Conservation (phyloP, 1,140 invertebrate genomes). For the Euura lappo region DNA sequence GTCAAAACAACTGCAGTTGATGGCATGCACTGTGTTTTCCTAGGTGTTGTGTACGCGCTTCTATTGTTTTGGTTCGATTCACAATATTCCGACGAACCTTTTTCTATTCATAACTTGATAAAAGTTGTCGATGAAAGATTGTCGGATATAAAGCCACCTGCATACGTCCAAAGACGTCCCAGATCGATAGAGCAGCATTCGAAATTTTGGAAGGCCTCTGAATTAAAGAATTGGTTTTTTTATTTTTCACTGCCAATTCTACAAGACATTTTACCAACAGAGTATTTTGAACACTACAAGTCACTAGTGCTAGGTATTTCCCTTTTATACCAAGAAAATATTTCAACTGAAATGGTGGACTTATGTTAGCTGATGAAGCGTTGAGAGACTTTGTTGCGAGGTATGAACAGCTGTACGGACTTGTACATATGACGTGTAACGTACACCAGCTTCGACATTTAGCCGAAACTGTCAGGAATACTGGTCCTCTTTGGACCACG, state of each 20-base stretch:
- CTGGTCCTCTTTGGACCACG: no score
- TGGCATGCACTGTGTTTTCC: slow-evolving; percentile 28
- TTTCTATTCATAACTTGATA: neutral
- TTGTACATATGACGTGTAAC: no score
- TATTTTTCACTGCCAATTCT: slow-evolving; percentile 8
- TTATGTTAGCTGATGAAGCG: no score
- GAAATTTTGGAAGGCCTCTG: slow-evolving; percentile 8
- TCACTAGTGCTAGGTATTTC: no score
- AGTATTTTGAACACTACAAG: no score
- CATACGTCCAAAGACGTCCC: slow-evolving; percentile 10
- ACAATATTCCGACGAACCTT: no score
- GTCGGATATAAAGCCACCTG: slow-evolving; percentile 9
- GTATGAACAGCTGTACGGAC: no score
- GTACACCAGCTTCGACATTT: no score
- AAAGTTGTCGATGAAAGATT: neutral
- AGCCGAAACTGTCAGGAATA: no score
- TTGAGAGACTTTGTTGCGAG: no score
- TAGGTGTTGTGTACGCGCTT: slow-evolving; percentile 15
- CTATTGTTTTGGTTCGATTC: neutral
- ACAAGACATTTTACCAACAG: neutral
- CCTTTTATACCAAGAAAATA: no score
- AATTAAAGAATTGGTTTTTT: slow-evolving; percentile 9
- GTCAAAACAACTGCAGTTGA: slow-evolving; percentile 24
- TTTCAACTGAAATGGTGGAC: no score
- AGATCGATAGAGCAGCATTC: slow-evolving; percentile 15